These are phyloP conservation scores for Spilarctia lutea DNA, from an alignment of 2,888 invertebrate species.

Conservation along the genomic window DNA sequence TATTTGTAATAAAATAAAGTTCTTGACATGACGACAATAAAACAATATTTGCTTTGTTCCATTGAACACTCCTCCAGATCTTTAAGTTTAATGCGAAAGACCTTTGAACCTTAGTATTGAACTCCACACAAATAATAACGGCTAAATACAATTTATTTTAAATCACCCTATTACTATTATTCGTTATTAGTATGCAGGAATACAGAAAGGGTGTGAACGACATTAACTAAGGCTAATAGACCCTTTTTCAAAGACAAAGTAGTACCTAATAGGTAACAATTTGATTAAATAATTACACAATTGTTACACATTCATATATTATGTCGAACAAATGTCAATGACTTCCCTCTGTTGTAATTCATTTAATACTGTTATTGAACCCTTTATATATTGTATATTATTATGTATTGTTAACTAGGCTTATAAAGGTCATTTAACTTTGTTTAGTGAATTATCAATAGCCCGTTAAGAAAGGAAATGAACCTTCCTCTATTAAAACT, in stretches of 20 bases:
- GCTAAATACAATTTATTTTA: not conserved
- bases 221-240: slow-evolving; percentile 25
- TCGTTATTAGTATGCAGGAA: slow-evolving; percentile 17
- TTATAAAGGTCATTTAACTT: slow-evolving; percentile 10
- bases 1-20: not conserved
- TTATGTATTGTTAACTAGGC: slow-evolving; percentile 22
- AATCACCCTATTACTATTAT: slow-evolving; percentile 20
- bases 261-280: slow-evolving; percentile 32
- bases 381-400: slow-evolving; percentile 24
- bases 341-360: slow-evolving; percentile 25
- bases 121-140: slow-evolving; percentile 21
- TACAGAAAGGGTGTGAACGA: slow-evolving; percentile 29
- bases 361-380: slow-evolving; percentile 21
- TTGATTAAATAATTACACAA: slow-evolving; percentile 32
- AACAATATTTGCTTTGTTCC: not conserved
- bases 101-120: slow-evolving; percentile 26
- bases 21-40: not conserved
- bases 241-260: slow-evolving; percentile 29
- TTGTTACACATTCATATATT: slow-evolving; percentile 38
- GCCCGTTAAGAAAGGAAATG: not conserved
- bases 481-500: not conserved
- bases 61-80: not conserved
- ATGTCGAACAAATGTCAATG: slow-evolving; percentile 36
- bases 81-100: not conserved
- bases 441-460: not conserved